Base-by-base conservation (phyloP, 2,888 invertebrate species). In the Torymus tubicola region DNA sequence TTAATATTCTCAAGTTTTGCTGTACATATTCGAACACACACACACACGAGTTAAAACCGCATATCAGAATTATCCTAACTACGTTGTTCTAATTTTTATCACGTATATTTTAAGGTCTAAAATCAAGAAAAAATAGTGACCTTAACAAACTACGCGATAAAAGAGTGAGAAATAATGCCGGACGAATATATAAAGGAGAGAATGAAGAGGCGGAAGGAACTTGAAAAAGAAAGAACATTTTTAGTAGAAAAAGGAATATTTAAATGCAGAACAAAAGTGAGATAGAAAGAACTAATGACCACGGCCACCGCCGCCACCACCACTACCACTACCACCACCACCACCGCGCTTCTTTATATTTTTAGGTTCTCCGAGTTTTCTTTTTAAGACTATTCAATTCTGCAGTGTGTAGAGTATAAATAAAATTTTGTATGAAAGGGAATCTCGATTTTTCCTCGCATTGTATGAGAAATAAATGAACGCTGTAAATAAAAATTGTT, bases 211-310 rank as follows among this genome's bases (percentile, higher is more conserved):
- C 16, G 64, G 57, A 73, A 73, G 18, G 68, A 68, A 53, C 18
- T 61, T 24, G 31, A 55, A 69, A 69, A 57, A 16, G 16, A 50
- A 8, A 14, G 57, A 63, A 69, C 24, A 50, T 42, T 63, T 57
- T 69, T 57, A 5, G 18, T 8, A 12, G 8, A n/a, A 64, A 70
- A 77, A 69, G 21, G 64, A 60, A 57, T 70, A 70, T 64, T 70
- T 77, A 70, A 64, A 64, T 64, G 50, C n/a, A 50, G 60, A 57
- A 71, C 58, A 70, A 78, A 65, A 78, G 58, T 71, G 65, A 78
- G 70, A 71, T 71, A 71, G 58, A 71, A 50, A 58, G 55, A 78
- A 78, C 64, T 71, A 71, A 72, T 64, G 67, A 75, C 67, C 74
- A 21, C 74, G 18, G n/a, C 57, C 50, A 14, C 31, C 31, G 3